Percentiles rank a stretch among this genome's conserved stretches.
Evolutionary conservation across 2,888 invertebrate genomes (phyloP).

Genomic region (Andrena haemorrhoa): DNA sequence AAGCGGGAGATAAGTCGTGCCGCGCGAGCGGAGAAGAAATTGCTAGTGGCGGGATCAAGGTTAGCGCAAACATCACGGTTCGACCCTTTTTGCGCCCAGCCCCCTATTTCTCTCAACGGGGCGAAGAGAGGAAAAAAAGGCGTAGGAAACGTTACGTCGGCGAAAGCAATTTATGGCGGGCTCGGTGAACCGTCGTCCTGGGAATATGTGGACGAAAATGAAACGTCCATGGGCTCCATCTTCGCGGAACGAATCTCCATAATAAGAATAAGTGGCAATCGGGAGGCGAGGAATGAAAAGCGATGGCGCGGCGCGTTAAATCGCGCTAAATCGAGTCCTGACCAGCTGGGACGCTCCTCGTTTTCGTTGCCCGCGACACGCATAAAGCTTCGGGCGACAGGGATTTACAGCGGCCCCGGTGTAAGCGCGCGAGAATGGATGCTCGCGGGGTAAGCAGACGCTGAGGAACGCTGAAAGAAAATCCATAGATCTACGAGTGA

Average conservation of each 20-base stretch:
- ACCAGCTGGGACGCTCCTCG: neutral
- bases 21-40: constrained; percentile 5
- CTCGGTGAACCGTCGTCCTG: neutral
- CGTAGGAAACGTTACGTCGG: neutral
- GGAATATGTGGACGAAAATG: constrained; percentile 30
- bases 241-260: constrained; percentile 33
- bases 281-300: constrained; percentile 28
- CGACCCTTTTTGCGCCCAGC: constrained; percentile 14
- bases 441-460: constrained; percentile 16
- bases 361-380: neutral
- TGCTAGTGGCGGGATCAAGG: constrained; percentile 35
- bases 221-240: constrained; percentile 1
- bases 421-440: constrained; percentile 6
- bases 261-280: constrained; percentile 54
- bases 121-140: constrained; percentile 15
- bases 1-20: constrained; percentile 10
- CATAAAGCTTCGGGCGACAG: neutral
- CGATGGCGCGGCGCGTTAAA: constrained; percentile 1
- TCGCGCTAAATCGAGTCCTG: neutral
- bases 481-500: constrained; percentile 53
- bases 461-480: constrained; percentile 26
- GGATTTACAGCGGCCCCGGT: constrained; percentile 10
- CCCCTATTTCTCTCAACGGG: neutral
- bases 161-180: constrained; percentile 48
- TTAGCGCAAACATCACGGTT: constrained; percentile 11